phyloP scores from a whole-genome alignment of 1,140 invertebrate genomes.

The Apis cerana region DNA sequence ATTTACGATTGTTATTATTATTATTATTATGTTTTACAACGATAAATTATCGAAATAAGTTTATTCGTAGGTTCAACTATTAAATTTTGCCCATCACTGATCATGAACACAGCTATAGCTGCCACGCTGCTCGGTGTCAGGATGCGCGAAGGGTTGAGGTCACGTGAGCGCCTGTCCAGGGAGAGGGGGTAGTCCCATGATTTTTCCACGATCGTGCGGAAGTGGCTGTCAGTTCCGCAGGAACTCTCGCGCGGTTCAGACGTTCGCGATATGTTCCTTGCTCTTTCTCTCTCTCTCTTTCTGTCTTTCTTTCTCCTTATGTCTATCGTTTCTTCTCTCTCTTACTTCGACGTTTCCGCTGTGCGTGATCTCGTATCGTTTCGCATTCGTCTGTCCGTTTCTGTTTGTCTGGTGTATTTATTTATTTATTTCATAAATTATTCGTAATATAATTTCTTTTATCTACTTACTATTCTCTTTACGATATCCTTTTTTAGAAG shows the following conservation, averaged over 20 bases:
- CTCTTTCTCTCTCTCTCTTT: not conserved
- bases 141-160: constrained; percentile 36
- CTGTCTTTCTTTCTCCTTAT: not conserved
- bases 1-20: too few relatives aligned
- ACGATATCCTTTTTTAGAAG: too few relatives aligned
- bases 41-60: too few relatives aligned
- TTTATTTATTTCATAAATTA: not conserved
- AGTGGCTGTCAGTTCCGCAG: constrained; percentile 62
- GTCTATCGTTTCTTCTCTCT: not conserved
- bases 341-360: not conserved
- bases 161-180: constrained; percentile 13
- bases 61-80: too few relatives aligned
- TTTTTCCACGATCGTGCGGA: constrained; percentile 55
- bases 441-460: not conserved
- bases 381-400: constrained; percentile 13
- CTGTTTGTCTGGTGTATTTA: not conserved
- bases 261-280: not conserved
- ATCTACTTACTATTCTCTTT: not conserved
- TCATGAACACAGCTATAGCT: too few relatives aligned
- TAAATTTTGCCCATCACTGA: too few relatives aligned
- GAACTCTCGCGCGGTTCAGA: constrained; percentile 56
- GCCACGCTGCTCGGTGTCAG: too few relatives aligned
- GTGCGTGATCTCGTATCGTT: constrained; percentile 3
- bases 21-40: too few relatives aligned
- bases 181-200: constrained; percentile 31